phyloP scores from a whole-genome alignment of 1,140 invertebrate genomes.

The Xylocopa sonorina region DNA sequence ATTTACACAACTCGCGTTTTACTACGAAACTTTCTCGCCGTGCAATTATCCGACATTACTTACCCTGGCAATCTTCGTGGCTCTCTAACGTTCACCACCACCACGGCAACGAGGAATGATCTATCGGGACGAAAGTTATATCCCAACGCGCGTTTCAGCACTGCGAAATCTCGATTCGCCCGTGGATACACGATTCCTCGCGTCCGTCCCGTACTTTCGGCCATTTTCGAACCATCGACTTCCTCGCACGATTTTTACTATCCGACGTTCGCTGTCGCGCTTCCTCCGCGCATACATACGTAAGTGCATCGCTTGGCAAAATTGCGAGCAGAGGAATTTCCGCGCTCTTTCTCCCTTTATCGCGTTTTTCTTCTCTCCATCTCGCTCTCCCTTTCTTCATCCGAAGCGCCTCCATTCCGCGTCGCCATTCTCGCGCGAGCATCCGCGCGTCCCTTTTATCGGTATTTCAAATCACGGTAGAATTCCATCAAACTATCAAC shows the following conservation, averaged over 20 bases:
- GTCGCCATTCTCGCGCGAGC: neutral
- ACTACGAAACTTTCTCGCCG: neutral
- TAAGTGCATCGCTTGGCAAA: conserved; percentile 48
- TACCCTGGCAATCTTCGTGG: neutral
- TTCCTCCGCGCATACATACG: conserved; percentile 36
- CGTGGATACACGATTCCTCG: conserved; percentile 16
- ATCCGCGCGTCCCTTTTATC: conserved; percentile 46
- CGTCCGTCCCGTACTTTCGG: conserved; percentile 20
- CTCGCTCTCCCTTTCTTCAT: neutral
- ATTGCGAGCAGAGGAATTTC: conserved; percentile 45
- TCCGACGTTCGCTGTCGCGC: conserved; percentile 33
- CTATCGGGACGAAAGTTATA: conserved; percentile 8
- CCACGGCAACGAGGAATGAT: conserved; percentile 5
- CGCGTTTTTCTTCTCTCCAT: no score
- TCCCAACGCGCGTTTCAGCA: neutral
- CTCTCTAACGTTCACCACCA: neutral
- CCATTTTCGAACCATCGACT: conserved; percentile 34
- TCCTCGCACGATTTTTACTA: conserved; percentile 35
- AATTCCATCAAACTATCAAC: conserved; percentile 50
- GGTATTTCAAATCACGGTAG: conserved; percentile 44
- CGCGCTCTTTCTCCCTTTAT: neutral
- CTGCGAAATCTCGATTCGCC: conserved; percentile 25
- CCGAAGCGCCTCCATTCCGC: conserved; percentile 16
- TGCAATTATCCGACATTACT: neutral
- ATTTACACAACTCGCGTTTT: neutral